Percentiles rank a stretch among this genome's conserved stretches.
phyloP scores from a whole-genome alignment of 2,797 vertebrate genomes.

The Loriculus beryllinus region DNA sequence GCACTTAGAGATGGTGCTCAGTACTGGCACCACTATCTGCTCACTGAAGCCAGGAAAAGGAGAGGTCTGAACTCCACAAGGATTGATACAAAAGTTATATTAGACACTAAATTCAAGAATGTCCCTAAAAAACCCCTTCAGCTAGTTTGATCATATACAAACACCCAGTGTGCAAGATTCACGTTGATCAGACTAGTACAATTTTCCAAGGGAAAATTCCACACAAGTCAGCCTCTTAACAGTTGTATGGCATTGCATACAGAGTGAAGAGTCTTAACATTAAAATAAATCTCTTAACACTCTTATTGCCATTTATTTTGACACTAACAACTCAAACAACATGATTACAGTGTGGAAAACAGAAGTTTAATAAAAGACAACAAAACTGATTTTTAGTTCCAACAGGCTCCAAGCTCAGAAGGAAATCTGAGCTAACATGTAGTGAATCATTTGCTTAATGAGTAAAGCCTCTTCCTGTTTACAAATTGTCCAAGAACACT shows the following conservation, averaged over 20 bases:
- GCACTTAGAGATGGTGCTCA: background rate
- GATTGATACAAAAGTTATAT: background rate
- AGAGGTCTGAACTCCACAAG: background rate
- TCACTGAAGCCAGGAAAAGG: background rate
- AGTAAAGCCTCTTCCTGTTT: background rate
- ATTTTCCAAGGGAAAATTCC: background rate
- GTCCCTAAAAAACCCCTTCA: background rate
- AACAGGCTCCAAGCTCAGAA: background rate
- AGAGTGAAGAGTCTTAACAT: background rate
- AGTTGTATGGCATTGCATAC: background rate
- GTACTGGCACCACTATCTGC: background rate
- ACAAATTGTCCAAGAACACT: background rate
- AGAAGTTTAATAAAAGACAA: background rate
- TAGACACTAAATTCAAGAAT: background rate
- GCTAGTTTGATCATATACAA: background rate
- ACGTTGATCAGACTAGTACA: rapidly evolving
- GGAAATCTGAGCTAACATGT: background rate
- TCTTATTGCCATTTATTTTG: background rate
- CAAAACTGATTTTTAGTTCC: background rate
- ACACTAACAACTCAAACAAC: background rate
- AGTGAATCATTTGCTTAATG: background rate
- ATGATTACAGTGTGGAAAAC: background rate
- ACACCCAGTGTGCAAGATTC: background rate
- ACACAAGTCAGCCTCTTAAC: background rate
- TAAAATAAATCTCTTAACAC: background rate